Conservation (phyloP, 2,888 invertebrate species). For the Ornithoptera priamus region DNA sequence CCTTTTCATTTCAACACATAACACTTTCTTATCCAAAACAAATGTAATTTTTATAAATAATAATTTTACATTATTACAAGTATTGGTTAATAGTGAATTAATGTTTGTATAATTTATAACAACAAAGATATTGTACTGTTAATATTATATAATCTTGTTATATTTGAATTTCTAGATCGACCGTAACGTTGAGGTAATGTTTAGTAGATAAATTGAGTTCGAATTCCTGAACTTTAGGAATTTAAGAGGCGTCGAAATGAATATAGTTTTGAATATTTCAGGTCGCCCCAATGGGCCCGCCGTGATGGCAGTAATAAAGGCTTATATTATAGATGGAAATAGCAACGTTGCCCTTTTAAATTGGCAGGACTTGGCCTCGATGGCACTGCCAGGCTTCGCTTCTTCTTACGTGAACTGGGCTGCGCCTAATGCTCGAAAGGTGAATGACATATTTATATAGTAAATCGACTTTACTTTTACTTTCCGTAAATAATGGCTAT, state of each 20-base stretch:
- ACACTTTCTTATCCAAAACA: not conserved
- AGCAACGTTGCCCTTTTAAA: constrained; percentile 65
- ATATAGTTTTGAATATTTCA: constrained; percentile 37
- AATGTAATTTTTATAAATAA: too few species aligned
- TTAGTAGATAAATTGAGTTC: constrained; percentile 4
- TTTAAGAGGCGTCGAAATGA: constrained; percentile 9
- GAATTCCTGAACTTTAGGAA: constrained; percentile 1
- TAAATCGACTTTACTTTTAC: not conserved
- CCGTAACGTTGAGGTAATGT: constrained; percentile 3
- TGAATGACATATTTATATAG: constrained; percentile 34
- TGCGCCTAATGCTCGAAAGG: constrained; percentile 65
- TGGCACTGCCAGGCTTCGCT: constrained; percentile 43
- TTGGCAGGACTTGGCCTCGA: constrained; percentile 63
- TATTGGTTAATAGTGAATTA: too few species aligned
- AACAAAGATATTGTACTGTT: not conserved
- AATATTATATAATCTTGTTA: not conserved
- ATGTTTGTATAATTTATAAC: too few species aligned
- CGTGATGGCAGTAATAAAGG: constrained; percentile 50
- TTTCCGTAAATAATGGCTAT: constrained; percentile 5
- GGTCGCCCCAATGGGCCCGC: constrained; percentile 62
- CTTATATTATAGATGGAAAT: constrained; percentile 51
- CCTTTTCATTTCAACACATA: not conserved
- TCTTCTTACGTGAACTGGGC: constrained; percentile 62
- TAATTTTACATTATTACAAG: too few species aligned
- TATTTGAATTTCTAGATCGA: not conserved